These are phyloP conservation scores for Sebastes hopkinsi DNA, from an alignment of 2,797 vertebrate species.

Conservation along the genomic window DNA sequence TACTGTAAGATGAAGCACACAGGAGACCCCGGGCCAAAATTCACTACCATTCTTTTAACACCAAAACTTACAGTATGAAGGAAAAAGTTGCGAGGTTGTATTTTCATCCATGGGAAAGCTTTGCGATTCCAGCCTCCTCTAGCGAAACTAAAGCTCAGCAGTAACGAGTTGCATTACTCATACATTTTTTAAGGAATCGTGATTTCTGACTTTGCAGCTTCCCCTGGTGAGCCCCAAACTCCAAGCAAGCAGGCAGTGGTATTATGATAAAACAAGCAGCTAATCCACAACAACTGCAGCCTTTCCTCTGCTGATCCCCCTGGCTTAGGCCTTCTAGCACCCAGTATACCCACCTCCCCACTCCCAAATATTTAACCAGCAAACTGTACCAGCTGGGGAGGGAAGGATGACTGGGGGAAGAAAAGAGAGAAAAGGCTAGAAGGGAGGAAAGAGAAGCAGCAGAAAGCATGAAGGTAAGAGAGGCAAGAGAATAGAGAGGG, in stretches of 20 bases:
- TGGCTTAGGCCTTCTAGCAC: constrained; percentile 57
- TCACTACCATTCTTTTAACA: not conserved
- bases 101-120: constrained; percentile 7
- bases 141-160: constrained; percentile 25
- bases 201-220: constrained; percentile 56
- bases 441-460: not conserved
- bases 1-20: not conserved
- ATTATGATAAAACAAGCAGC: constrained; percentile 72
- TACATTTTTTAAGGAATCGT: constrained; percentile 46
- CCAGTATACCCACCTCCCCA: constrained; percentile 12
- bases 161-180: constrained; percentile 45
- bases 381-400: constrained; percentile 64
- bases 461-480: constrained; percentile 18
- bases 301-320: constrained; percentile 65
- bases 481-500: not conserved
- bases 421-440: not conserved
- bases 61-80: not conserved
- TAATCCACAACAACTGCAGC: constrained; percentile 76
- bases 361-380: constrained; percentile 72
- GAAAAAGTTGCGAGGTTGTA: not conserved
- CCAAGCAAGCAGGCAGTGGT: constrained; percentile 52
- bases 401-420: not conserved
- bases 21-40: not conserved
- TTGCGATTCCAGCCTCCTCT: constrained; percentile 10
- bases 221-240: constrained; percentile 35